These are phyloP conservation scores for Stramonita haemastoma DNA, from an alignment of 2,888 invertebrate genomes.

Conservation along the genomic window DNA sequence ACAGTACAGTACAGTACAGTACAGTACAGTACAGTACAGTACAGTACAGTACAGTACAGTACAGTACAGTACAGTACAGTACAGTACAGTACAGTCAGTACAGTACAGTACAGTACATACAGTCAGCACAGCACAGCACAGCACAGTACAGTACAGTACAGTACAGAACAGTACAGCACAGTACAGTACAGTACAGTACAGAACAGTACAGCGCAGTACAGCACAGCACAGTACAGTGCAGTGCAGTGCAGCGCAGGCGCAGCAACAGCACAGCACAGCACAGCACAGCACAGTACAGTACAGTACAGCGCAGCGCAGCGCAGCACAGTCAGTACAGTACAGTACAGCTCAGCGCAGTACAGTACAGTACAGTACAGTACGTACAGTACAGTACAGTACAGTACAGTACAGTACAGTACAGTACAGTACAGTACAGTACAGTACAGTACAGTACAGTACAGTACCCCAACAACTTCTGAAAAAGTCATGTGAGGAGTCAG, in stretches of 20 bases:
- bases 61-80: conserved; percentile 4
- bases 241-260: background rate
- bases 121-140: background rate
- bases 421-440: background rate
- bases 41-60: conserved; percentile 7
- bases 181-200: conserved; percentile 5
- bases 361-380: background rate
- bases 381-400: background rate
- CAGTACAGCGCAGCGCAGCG: background rate
- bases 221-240: background rate
- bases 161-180: background rate
- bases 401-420: background rate
- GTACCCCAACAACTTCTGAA: background rate
- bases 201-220: background rate
- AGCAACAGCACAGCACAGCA: background rate
- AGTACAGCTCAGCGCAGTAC: too few species aligned
- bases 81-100: background rate
- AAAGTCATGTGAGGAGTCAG: too few species aligned
- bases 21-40: background rate
- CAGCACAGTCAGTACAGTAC: too few species aligned
- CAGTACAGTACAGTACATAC: too few species aligned
- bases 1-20: background rate
- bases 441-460: background rate
- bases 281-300: conserved; percentile 1
- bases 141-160: background rate